A percentile compares a stretch with the other conserved stretches of the same genome.
Conservation (phyloP, 2,797 vertebrate species). For the Characodon lateralis region DNA sequence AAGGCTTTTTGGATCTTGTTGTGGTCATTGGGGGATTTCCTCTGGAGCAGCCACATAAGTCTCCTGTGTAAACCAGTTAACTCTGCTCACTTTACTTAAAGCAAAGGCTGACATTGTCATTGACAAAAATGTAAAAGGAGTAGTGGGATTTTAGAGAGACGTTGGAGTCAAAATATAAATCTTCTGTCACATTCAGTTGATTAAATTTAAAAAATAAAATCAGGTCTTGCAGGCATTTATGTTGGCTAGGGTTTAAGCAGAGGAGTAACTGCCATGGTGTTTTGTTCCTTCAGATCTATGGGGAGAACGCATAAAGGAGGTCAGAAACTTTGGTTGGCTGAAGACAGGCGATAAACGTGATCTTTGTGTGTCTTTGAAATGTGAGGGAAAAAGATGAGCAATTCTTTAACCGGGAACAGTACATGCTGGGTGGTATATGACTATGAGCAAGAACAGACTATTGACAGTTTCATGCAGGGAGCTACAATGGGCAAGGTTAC, state of each 20-base stretch:
- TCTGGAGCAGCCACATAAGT: slow-evolving; percentile 19
- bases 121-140: not conserved
- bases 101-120: not conserved
- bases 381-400: not conserved
- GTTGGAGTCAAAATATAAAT: not conserved
- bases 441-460: slow-evolving; percentile 1
- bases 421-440: not conserved
- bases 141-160: not conserved
- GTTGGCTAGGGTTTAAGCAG: not conserved
- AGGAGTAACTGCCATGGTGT: not conserved
- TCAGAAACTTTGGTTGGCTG: not conserved
- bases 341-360: not conserved
- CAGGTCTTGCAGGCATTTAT: not conserved
- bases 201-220: not conserved
- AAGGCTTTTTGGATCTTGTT: slow-evolving; percentile 27
- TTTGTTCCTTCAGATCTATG: not conserved
- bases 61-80: slow-evolving; percentile 13
- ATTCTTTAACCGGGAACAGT: not conserved
- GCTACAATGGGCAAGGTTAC: not conserved
- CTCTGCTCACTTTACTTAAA: not conserved
- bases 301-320: not conserved
- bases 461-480: not conserved
- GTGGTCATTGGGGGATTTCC: slow-evolving; percentile 39
- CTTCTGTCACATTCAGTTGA: not conserved
- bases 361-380: not conserved